phyloP scores from a whole-genome alignment of 2,797 vertebrate species.

The Eospalax fontanierii region DNA sequence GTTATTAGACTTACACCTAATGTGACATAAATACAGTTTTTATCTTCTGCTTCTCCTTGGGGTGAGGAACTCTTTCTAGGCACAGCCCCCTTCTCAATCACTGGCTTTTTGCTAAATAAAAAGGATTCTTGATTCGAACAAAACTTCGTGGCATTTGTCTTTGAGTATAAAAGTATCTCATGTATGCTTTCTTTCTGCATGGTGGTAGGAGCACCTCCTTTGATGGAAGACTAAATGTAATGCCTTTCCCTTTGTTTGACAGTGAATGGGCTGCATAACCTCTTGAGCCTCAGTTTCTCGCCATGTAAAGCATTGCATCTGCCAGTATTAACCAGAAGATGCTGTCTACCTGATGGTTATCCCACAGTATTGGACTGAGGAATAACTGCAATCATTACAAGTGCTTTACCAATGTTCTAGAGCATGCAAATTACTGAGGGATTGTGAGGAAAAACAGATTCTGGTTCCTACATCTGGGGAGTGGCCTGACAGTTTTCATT shows the following conservation, averaged over 20 bases:
- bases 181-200: background rate
- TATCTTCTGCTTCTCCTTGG: too few relatives aligned
- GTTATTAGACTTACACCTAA: too few relatives aligned
- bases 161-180: background rate
- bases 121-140: too few relatives aligned
- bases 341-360: background rate
- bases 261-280: background rate
- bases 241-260: background rate
- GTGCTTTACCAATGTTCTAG: background rate
- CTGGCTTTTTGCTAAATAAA: too few relatives aligned
- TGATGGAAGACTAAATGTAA: background rate
- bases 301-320: background rate
- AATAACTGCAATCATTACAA: background rate
- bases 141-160: too few relatives aligned
- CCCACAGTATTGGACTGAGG: background rate
- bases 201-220: background rate
- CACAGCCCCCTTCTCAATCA: too few relatives aligned
- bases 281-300: background rate
- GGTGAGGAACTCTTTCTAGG: too few relatives aligned
- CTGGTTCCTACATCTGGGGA: background rate
- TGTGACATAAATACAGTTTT: too few relatives aligned
- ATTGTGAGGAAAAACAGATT: background rate
- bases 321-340: background rate
- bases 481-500: background rate
- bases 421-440: background rate